Conservation (phyloP, 23 tunicate species). For the Halocynthia roretzi region DNA sequence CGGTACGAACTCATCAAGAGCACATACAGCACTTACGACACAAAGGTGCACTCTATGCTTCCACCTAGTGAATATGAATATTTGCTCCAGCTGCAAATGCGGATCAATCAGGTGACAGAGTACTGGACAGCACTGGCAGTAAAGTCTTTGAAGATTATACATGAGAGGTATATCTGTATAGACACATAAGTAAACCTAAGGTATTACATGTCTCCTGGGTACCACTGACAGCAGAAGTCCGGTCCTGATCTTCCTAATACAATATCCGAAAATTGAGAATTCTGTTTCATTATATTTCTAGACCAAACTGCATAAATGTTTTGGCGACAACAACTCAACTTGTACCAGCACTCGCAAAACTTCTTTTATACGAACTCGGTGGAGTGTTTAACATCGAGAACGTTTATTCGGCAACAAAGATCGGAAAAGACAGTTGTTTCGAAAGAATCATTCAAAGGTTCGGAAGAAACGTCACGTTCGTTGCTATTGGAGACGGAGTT, state of each 20-base stretch:
- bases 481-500: slow-evolving; percentile 87
- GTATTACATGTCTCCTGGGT: too few relatives aligned
- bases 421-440: slow-evolving; percentile 97
- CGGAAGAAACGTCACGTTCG: slow-evolving; percentile 95
- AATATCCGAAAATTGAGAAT: neutral
- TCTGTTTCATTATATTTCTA: neutral
- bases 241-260: too few relatives aligned
- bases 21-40: slow-evolving; percentile 65
- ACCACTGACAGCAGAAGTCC: too few relatives aligned
- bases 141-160: slow-evolving; percentile 76
- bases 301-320: slow-evolving; percentile 89
- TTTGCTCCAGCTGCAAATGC: slow-evolving; percentile 66
- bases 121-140: slow-evolving; percentile 84
- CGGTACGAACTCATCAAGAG: slow-evolving; percentile 92
- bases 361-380: slow-evolving; percentile 81
- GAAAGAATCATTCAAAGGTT: slow-evolving; percentile 92
- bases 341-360: slow-evolving; percentile 88
- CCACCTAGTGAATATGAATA: slow-evolving; percentile 73
- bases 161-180: slow-evolving; percentile 40
- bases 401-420: slow-evolving; percentile 97
- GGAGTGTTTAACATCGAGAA: slow-evolving; percentile 89
- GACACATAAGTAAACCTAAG: too few relatives aligned
- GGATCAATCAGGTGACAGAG: slow-evolving; percentile 73
- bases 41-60: slow-evolving; percentile 68
- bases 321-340: slow-evolving; percentile 93